These are phyloP conservation scores for Gymnopithys bicolor DNA, from an alignment of 2,797 vertebrate species.

Conservation along the genomic window DNA sequence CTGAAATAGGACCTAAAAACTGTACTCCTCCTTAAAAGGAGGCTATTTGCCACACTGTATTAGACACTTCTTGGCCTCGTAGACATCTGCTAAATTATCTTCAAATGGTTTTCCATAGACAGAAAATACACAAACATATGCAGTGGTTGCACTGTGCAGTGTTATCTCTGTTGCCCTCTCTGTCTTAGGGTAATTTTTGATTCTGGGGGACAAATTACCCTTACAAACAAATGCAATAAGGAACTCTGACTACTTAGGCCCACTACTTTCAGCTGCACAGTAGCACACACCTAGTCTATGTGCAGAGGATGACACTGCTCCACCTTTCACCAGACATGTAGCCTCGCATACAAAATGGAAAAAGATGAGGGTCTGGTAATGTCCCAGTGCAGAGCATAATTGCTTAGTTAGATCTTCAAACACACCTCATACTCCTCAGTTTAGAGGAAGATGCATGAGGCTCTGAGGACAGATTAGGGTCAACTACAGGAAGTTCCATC, in stretches of 20 bases:
- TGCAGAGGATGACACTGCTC: background rate
- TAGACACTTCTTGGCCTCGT: background rate
- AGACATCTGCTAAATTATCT: background rate
- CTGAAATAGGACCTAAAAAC: background rate
- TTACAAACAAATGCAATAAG: constrained; percentile 1
- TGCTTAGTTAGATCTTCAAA: constrained; percentile 28
- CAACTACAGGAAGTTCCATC: constrained; percentile 58
- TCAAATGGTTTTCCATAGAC: background rate
- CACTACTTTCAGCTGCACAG: background rate
- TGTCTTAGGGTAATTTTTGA: background rate
- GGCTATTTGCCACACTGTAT: background rate
- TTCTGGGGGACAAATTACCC: background rate
- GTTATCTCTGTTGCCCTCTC: background rate
- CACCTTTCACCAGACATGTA: background rate
- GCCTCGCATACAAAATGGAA: background rate
- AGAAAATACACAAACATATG: background rate
- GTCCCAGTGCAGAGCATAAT: background rate
- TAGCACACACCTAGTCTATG: background rate
- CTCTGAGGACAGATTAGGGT: constrained; percentile 60
- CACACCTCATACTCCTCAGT: background rate
- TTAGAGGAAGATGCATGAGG: background rate
- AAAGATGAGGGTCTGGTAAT: background rate
- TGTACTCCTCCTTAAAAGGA: background rate
- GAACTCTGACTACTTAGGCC: background rate
- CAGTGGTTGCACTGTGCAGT: background rate